Conservation (phyloP, 2,113 vertebrate species). For the Recurvirostra avosetta region DNA sequence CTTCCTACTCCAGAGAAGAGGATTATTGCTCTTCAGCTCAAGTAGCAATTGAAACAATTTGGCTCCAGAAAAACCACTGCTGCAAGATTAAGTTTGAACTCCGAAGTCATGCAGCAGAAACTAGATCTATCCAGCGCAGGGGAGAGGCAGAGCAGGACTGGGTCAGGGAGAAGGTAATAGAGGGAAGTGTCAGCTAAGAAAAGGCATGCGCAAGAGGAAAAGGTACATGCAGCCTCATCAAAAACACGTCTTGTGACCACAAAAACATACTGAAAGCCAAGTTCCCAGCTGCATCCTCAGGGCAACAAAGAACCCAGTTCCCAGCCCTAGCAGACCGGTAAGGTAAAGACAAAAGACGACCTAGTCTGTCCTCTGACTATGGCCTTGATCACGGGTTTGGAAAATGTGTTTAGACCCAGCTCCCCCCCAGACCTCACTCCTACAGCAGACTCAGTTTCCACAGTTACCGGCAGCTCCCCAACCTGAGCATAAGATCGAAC, state of each 20-base stretch:
- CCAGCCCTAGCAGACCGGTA: not conserved
- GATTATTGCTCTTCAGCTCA: not conserved
- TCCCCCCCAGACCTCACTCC: not conserved
- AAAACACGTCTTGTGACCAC: conserved; percentile 21
- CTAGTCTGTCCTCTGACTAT: not conserved
- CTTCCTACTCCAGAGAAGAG: not conserved
- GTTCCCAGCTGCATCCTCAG: conserved; percentile 6
- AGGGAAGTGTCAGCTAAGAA: conserved; percentile 31
- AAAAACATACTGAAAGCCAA: conserved; percentile 35
- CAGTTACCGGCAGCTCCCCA: not conserved
- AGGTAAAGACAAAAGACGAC: not conserved
- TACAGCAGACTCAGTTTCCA: not conserved
- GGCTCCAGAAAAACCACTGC: not conserved
- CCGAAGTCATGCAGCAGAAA: conserved; percentile 11
- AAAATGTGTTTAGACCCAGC: not conserved
- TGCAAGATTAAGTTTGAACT: conserved; percentile 13
- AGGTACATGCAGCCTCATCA: conserved; percentile 31
- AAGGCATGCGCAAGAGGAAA: not conserved
- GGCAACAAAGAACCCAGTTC: not conserved
- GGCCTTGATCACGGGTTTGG: not conserved
- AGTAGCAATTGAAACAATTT: conserved; percentile 25
- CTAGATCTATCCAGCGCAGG: conserved; percentile 20
- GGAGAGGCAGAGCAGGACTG: conserved; percentile 31
- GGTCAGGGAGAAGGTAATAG: conserved; percentile 31
- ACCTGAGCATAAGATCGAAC: not conserved